Percentiles rank a stretch among this genome's conserved stretches.
Conservation (phyloP, 2,888 invertebrate species). For the Tetanocera ferruginea region DNA sequence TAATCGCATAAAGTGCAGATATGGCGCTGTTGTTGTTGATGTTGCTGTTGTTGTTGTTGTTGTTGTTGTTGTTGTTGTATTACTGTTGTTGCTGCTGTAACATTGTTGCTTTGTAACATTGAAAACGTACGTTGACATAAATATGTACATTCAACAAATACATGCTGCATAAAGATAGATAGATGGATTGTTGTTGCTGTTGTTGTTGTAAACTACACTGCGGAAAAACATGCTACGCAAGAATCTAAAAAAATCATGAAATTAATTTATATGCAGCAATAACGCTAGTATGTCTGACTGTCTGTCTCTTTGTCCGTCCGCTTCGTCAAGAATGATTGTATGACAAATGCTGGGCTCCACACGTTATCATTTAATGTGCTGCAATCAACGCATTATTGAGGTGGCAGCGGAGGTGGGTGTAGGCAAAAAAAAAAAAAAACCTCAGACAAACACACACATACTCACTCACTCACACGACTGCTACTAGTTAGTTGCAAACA, state of each 20-base stretch:
- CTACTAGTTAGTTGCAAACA: not conserved
- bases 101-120: constrained; percentile 54
- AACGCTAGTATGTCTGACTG: not conserved
- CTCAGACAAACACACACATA: not conserved
- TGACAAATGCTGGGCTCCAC: not conserved
- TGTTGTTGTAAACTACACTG: not conserved
- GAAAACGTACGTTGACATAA: constrained; percentile 65
- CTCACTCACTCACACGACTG: not conserved
- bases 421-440: not conserved
- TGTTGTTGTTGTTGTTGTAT: constrained; percentile 36
- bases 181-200: not conserved
- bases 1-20: not conserved
- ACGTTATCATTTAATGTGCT: constrained; percentile 19
- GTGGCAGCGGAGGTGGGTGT: not conserved
- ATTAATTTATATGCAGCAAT: not conserved
- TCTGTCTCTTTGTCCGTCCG: not conserved
- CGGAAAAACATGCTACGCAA: not conserved
- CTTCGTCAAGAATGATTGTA: not conserved
- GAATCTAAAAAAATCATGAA: not conserved
- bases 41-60: constrained; percentile 3
- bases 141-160: constrained; percentile 57
- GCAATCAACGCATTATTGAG: constrained; percentile 11
- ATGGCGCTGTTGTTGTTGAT: not conserved
- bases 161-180: not conserved
- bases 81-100: constrained; percentile 1